Evolutionary conservation across 2,113 vertebrate genomes (phyloP).

Genomic region (Neolamprologus fasciatus): DNA sequence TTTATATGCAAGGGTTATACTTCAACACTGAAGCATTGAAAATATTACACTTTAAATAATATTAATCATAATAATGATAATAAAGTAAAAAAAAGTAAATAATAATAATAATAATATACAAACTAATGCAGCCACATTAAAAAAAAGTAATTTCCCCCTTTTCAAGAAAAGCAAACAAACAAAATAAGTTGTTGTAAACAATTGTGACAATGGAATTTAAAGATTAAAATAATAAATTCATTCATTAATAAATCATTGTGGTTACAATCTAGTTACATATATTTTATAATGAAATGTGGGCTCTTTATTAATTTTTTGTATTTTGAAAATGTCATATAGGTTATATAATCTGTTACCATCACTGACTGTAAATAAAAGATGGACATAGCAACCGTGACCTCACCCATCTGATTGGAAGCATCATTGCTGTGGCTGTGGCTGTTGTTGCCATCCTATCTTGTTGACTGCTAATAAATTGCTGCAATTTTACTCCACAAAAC

Average conservation of each 20-base stretch:
- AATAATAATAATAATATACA: background rate
- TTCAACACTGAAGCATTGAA: background rate
- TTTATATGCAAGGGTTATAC: background rate
- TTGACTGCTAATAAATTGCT: background rate
- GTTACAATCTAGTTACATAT: background rate
- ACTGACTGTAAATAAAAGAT: background rate
- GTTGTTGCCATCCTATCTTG: background rate
- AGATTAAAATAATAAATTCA: fast-evolving
- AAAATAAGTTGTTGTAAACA: background rate
- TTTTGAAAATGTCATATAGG: background rate
- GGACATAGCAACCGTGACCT: background rate
- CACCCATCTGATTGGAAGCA: background rate
- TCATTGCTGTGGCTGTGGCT: background rate
- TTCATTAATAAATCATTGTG: fast-evolving
- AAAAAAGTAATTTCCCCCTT: background rate
- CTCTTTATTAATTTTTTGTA: background rate
- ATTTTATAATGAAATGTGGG: background rate
- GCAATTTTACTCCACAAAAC: background rate
- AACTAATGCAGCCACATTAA: background rate
- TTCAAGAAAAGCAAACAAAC: background rate
- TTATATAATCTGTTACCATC: background rate
- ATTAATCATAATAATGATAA: background rate
- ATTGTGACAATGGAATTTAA: background rate
- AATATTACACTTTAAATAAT: background rate
- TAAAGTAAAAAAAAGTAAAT: background rate